Base-by-base conservation (phyloP, 1,140 invertebrate genomes). In the Musca vetustissima region DNA sequence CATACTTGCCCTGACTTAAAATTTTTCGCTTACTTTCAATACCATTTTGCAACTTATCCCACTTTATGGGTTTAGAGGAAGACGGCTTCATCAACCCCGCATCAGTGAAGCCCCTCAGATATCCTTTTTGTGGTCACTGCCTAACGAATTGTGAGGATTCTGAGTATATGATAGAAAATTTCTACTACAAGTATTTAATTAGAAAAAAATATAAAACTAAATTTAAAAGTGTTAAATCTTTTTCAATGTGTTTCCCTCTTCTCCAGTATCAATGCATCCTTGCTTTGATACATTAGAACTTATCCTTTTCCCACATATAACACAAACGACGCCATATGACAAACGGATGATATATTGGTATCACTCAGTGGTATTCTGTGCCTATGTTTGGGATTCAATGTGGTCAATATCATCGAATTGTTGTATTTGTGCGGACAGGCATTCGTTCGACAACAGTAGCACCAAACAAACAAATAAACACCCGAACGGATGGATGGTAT, bases 351-450 rank as follows among this genome's bases (percentile, higher is more conserved):
- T 36, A 61, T 21, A 59, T 14, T 61, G 32, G 57, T 32, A n/a
- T 43, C 57, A 2, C n/a, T 61, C 13, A 61, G 57, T 36, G 57
- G 25, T 24, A 61, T 61, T 36, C 9, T 61, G 2, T 28, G 57
- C 28, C 57, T 61, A 61, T 61, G 32, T 61, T n/a, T 61, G 57
- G 57, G 57, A 11, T 13, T 61, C 19, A 61, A 32, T 43, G 15
- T 61, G n/a, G 17, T 61, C 28, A 61, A 17, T 61, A 43, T 43
- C 19, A 14, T 61, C 9, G 57, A 61, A 61, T 61, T 21, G 1
- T 21, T 61, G 11, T 61, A 61, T 36, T 61, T 61, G 28, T 21
- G n/a, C 32, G 32, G 28, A 19, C 8, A 28, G 19, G 57, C 57
- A 8, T 61, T 36, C 15, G 57, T 21, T 21, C 49, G 21, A 21